These are phyloP conservation scores for Machimus atricapillus DNA, from an alignment of 2,888 invertebrate genomes.

Conservation along the genomic window DNA sequence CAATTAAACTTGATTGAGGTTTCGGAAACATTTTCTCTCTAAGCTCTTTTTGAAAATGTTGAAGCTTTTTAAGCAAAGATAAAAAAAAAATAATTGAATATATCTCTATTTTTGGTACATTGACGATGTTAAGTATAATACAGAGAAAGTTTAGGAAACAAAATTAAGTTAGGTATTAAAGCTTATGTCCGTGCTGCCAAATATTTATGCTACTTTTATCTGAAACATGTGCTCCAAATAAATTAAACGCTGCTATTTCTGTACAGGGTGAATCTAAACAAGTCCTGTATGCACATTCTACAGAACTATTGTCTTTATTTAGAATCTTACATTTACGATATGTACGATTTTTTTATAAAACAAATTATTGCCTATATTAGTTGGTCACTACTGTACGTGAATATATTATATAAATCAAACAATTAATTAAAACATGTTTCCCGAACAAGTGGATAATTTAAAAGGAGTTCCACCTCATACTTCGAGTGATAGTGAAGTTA, in stretches of 20 bases:
- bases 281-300: neutral
- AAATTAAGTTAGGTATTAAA: neutral
- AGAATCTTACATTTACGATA: no score
- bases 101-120: neutral
- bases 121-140: no score
- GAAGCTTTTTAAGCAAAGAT: neutral
- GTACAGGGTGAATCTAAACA: no score
- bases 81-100: neutral
- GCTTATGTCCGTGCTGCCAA: no score
- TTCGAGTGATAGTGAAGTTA: neutral
- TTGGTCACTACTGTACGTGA: neutral
- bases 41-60: neutral
- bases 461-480: neutral
- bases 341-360: neutral
- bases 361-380: neutral
- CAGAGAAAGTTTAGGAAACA: no score
- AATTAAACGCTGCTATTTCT: neutral
- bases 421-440: slow-evolving; percentile 1
- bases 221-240: neutral
- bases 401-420: neutral
- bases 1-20: neutral
- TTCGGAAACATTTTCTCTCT: neutral
- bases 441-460: slow-evolving; percentile 4
- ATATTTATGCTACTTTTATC: neutral
- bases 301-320: no score